Conservation (phyloP, 2,797 vertebrate species). For the Heliangelus exortis region DNA sequence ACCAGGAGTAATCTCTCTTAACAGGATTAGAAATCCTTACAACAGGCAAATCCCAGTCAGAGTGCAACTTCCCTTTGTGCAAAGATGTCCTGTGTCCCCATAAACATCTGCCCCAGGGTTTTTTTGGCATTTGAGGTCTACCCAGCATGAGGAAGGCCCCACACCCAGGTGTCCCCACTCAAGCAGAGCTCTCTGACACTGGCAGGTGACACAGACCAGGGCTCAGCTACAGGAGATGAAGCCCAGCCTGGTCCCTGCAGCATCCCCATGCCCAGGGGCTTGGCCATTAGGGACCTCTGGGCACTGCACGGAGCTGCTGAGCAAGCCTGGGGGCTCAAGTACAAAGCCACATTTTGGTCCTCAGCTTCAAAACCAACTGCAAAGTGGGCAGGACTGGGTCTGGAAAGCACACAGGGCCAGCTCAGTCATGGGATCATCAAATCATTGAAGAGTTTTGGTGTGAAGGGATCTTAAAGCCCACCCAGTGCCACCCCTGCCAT, state of each 20-base stretch:
- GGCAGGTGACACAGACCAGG: no score
- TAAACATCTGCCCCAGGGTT: neutral
- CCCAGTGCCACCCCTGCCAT: no score
- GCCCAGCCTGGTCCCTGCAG: neutral
- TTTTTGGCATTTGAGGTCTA: rapidly evolving
- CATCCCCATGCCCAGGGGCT: neutral
- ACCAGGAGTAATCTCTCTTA: neutral
- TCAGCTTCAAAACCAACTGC: neutral
- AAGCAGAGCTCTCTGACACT: no score
- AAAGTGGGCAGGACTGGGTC: rapidly evolving
- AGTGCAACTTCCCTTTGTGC: neutral
- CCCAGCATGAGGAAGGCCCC: rapidly evolving
- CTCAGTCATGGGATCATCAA: no score
- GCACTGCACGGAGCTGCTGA: rapidly evolving
- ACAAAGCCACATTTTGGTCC: rapidly evolving
- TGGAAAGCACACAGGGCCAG: rapidly evolving
- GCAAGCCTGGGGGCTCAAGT: neutral
- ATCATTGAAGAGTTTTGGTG: no score
- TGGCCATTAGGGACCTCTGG: neutral
- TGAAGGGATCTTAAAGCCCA: no score
- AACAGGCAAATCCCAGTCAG: neutral
- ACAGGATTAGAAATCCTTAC: conserved; percentile 3
- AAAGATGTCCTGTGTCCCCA: neutral
- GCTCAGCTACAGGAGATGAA: neutral
- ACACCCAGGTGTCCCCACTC: no score